Conservation (phyloP, 2,888 invertebrate genomes). For the Melikaiella ostensackeni region DNA sequence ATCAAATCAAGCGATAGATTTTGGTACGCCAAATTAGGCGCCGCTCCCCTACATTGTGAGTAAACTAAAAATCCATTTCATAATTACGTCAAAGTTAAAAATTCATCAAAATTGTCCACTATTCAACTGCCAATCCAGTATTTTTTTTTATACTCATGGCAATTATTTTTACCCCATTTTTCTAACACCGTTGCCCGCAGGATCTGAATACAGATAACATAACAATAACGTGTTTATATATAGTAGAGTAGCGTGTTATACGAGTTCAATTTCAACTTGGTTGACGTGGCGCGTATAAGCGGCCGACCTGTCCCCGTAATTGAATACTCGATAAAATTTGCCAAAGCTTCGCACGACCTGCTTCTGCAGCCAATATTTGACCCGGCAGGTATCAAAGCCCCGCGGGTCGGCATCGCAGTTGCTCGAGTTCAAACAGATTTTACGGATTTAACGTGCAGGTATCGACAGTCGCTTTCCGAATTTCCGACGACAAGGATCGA, state of each 20-base stretch:
- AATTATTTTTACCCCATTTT: conserved; percentile 1
- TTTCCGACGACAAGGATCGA: conserved; percentile 13
- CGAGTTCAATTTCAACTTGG: conserved; percentile 29
- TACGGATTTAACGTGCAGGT: conserved; percentile 31
- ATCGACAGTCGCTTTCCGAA: conserved; percentile 26
- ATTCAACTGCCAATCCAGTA: too few relatives aligned
- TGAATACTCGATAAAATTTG: conserved; percentile 67
- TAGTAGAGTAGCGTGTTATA: conserved; percentile 2
- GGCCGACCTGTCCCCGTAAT: conserved; percentile 53
- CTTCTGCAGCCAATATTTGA: conserved; percentile 62
- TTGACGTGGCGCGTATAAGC: conserved; percentile 27
- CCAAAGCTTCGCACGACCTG: conserved; percentile 58
- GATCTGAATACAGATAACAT: neutral
- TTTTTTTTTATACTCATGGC: neutral
- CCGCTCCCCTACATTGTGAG: too few relatives aligned
- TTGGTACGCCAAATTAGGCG: too few relatives aligned
- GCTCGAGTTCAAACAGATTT: conserved; percentile 31
- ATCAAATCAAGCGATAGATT: too few relatives aligned
- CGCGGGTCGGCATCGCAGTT: conserved; percentile 33
- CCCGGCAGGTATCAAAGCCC: conserved; percentile 61
- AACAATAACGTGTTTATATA: conserved; percentile 25
- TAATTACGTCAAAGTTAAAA: too few relatives aligned
- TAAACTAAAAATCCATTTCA: too few relatives aligned
- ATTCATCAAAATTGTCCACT: too few relatives aligned
- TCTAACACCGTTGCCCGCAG: neutral